Evolutionary conservation across 2,888 invertebrate species (phyloP), one percentile per base, ranked within the genome.

Genomic region (Caenorhabditis sulstoni): DNA sequence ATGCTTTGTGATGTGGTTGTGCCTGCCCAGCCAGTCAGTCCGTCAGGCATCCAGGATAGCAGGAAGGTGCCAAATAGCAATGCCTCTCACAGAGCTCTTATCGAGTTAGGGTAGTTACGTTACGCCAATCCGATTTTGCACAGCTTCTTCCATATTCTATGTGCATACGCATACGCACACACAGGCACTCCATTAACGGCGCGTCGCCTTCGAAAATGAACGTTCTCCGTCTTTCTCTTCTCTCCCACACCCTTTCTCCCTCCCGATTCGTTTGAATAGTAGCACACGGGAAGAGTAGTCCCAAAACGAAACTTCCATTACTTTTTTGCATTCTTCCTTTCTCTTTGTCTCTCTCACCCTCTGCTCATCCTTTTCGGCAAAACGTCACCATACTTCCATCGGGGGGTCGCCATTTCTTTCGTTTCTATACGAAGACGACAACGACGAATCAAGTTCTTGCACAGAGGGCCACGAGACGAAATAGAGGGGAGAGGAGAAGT

Each of bases 401-500:
- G 29, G 29, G 7, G 7, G 29, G 29, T 29, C 29, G n/a, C n/a
- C n/a, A n/a, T n/a, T 37, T 14, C 11, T 57, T 49, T 65, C 64
- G 47, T 73, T 52, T 64, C 29, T 29, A 29, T 29, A 29, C 29
- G 29, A 29, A 29, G 7, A 29, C 29, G n/a, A n/a, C n/a, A n/a
- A 73, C 57, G 64, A 73, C 61, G 64, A 65, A 73, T 73, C 73
- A 73, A 65, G 64, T 73, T 73, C 53, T 61, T 73, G 58, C 57
- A n/a, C 50, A 64, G 53, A 62, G 29, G n/a, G 23, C 35, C 7
- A 22, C 41, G n/a, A n/a, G 37, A 37, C 16, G 45, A 47, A 41
- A 14, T 20, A 20, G 50, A 37, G 52, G 52, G n/a, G n/a, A n/a
- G 39, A 64, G 50, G 44, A 66, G 61, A 76, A 76, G 75, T 76